phyloP scores from a whole-genome alignment of 1,140 invertebrate species.

The Pectinophora gossypiella region DNA sequence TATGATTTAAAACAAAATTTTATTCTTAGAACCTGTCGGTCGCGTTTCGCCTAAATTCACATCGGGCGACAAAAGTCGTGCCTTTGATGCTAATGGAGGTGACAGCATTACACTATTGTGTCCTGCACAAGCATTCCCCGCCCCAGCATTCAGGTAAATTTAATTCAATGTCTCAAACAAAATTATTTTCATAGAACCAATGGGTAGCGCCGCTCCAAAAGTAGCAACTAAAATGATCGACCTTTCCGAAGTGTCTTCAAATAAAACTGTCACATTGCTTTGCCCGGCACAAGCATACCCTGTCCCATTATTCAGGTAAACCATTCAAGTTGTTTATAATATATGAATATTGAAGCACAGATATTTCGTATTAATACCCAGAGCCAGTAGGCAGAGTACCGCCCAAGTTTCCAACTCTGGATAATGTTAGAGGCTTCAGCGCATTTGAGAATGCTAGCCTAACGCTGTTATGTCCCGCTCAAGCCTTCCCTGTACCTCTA shows the following conservation, averaged over 20 bases:
- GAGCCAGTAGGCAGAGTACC: slow-evolving; percentile 84
- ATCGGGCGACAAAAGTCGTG: slow-evolving; percentile 80
- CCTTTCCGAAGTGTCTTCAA: slow-evolving; percentile 52
- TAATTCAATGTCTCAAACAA: not conserved
- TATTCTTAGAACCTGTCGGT: slow-evolving; percentile 83
- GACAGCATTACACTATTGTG: slow-evolving; percentile 79
- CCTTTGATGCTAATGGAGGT: slow-evolving; percentile 73
- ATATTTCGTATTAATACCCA: no score
- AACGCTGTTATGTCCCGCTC: slow-evolving; percentile 78
- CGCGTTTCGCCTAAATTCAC: slow-evolving; percentile 86
- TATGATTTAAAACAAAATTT: slow-evolving; percentile 19
- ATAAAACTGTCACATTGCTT: slow-evolving; percentile 76
- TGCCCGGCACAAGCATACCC: slow-evolving; percentile 86
- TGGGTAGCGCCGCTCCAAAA: slow-evolving; percentile 83
- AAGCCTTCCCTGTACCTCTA: slow-evolving; percentile 80
- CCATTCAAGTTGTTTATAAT: slow-evolving; percentile 26
- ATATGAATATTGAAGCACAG: no score
- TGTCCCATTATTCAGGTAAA: slow-evolving; percentile 81
- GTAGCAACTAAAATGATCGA: slow-evolving; percentile 74
- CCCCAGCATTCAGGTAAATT: slow-evolving; percentile 81
- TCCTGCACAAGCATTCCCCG: slow-evolving; percentile 83
- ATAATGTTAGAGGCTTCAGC: slow-evolving; percentile 80
- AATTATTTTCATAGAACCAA: slow-evolving; percentile 77
- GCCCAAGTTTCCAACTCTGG: slow-evolving; percentile 79
- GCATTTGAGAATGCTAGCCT: slow-evolving; percentile 77